These are phyloP conservation scores for Acrossocheilus wenchowensis DNA, from an alignment of 2,797 vertebrate genomes.

Conservation along the genomic window DNA sequence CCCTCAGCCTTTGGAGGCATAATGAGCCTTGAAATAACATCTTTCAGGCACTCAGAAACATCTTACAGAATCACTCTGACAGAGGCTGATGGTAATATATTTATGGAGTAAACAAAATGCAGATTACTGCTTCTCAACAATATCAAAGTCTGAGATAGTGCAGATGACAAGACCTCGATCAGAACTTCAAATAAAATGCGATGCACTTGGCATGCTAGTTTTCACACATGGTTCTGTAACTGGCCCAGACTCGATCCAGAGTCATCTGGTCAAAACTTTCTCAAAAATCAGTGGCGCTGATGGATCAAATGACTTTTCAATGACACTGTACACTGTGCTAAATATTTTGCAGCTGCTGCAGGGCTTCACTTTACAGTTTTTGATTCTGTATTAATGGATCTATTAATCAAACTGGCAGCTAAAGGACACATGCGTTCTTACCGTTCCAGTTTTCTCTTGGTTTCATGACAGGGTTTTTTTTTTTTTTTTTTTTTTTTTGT, in stretches of 20 bases:
- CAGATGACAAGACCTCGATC: slow-evolving; percentile 22
- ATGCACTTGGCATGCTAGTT: neutral
- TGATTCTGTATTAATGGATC: slow-evolving; percentile 68
- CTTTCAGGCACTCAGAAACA: slow-evolving; percentile 52
- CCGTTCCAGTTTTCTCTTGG: slow-evolving; percentile 62
- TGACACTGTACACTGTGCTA: slow-evolving; percentile 43
- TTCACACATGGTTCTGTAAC: neutral
- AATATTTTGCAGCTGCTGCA: slow-evolving; percentile 49
- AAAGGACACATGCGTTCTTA: slow-evolving; percentile 57
- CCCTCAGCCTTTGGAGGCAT: slow-evolving; percentile 56
- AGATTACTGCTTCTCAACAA: slow-evolving; percentile 22
- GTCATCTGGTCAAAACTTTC: slow-evolving; percentile 8
- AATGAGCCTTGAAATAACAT: slow-evolving; percentile 63
- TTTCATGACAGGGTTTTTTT: slow-evolving; percentile 61
- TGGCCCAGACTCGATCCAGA: neutral
- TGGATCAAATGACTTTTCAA: slow-evolving; percentile 23
- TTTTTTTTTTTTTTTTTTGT: neutral
- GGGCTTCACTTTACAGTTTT: slow-evolving; percentile 53
- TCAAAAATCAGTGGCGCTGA: neutral
- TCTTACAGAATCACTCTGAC: slow-evolving; percentile 45
- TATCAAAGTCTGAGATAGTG: slow-evolving; percentile 12
- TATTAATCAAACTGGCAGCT: slow-evolving; percentile 75
- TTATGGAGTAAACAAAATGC: slow-evolving; percentile 51
- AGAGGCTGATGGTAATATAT: slow-evolving; percentile 46
- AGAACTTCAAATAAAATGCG: neutral